Conservation (phyloP, 2,113 vertebrate genomes). For the Lamprologus lemairii region DNA sequence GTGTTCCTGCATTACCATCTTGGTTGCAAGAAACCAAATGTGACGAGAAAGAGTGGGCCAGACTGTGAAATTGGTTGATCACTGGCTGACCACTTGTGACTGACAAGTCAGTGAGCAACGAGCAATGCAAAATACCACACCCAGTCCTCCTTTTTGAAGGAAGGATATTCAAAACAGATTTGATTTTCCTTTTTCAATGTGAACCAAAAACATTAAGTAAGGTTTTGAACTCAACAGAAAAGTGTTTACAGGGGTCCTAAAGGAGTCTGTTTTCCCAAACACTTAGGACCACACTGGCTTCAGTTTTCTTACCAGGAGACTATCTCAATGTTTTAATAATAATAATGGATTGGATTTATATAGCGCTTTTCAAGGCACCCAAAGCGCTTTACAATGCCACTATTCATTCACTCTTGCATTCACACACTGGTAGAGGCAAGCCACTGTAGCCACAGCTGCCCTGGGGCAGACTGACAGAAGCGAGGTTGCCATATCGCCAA, state of each 20-base stretch:
- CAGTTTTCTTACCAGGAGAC: background rate
- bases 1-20: background rate
- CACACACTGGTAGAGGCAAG: too few relatives aligned
- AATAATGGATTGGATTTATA: too few relatives aligned
- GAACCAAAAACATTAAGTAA: background rate
- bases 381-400: fast-evolving
- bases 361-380: too few relatives aligned
- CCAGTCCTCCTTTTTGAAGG: background rate
- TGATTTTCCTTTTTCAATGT: background rate
- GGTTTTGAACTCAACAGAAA: background rate
- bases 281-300: background rate
- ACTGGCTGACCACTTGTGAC: background rate
- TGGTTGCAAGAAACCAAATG: background rate
- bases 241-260: background rate
- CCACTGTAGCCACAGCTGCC: too few relatives aligned
- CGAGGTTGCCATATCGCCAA: too few relatives aligned
- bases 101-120: background rate
- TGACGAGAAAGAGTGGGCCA: background rate
- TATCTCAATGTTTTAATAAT: background rate
- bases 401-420: too few relatives aligned
- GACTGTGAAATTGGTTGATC: background rate
- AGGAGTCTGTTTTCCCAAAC: background rate
- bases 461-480: too few relatives aligned
- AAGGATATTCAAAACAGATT: background rate
- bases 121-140: background rate